phyloP scores from a whole-genome alignment of 2,797 vertebrate genomes.

The Phoeniculus purpureus region DNA sequence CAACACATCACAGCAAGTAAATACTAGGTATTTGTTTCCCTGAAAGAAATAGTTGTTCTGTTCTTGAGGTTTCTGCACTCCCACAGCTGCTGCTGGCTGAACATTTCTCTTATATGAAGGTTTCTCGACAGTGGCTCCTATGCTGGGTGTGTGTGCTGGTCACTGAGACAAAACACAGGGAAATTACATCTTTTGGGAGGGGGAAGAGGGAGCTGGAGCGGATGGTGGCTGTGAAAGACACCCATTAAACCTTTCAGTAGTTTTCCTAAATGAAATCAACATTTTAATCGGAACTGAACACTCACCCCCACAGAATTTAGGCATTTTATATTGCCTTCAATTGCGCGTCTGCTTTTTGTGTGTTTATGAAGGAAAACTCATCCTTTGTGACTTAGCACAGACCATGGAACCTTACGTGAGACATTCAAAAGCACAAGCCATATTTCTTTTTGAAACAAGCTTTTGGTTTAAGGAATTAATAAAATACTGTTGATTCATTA shows the following conservation, averaged over 20 bases:
- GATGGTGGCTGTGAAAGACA: not conserved
- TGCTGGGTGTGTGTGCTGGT: not conserved
- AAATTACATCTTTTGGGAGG: not conserved
- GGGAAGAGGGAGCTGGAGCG: not conserved
- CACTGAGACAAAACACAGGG: not conserved
- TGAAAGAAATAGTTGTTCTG: not conserved
- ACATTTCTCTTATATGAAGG: not conserved
- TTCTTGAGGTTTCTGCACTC: not conserved
- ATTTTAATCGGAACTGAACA: not conserved
- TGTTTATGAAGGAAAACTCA: not conserved
- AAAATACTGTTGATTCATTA: not conserved
- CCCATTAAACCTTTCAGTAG: not conserved
- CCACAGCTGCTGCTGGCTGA: not conserved
- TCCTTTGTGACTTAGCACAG: not conserved
- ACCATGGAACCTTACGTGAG: not conserved
- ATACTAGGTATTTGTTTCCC: slow-evolving; percentile 29
- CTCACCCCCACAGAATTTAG: not conserved
- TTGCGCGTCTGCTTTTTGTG: not conserved
- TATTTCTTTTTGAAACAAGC: not conserved
- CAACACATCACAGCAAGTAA: not conserved
- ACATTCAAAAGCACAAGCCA: not conserved
- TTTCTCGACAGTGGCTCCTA: not conserved
- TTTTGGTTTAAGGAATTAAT: not conserved
- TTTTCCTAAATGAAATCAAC: not conserved
- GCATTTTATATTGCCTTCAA: not conserved